Evolutionary conservation across 1,140 invertebrate genomes (phyloP).

Genomic region (Archegozetes longisetosus): DNA sequence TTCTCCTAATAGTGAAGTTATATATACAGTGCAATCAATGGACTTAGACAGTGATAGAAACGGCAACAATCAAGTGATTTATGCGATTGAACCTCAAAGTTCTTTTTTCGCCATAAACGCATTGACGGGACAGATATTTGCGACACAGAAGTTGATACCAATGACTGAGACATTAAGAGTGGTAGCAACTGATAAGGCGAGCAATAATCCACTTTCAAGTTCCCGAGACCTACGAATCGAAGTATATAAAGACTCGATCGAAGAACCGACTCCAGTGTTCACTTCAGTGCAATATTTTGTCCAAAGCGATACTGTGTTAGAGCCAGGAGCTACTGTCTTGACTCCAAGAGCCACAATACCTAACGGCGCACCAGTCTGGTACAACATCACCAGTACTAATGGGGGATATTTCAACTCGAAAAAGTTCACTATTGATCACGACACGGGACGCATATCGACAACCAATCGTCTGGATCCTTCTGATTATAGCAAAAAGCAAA

Average conservation of each 20-base stretch:
- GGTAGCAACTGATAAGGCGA: constrained; percentile 20
- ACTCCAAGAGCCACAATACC: constrained; percentile 21
- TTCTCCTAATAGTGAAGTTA: constrained; percentile 20
- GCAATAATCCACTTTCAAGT: constrained; percentile 19
- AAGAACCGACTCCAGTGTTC: constrained; percentile 23
- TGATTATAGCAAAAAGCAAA: constrained; percentile 15
- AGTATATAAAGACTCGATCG: constrained; percentile 22
- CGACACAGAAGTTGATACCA: constrained; percentile 73
- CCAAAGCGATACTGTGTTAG: constrained; percentile 19
- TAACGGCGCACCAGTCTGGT: constrained; percentile 22
- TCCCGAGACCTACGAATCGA: constrained; percentile 20
- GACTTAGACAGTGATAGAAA: constrained; percentile 71
- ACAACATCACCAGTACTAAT: constrained; percentile 22
- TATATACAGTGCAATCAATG: constrained; percentile 68
- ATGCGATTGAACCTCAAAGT: constrained; percentile 40
- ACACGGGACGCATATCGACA: constrained; percentile 22
- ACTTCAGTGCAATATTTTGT: constrained; percentile 22
- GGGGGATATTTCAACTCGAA: constrained; percentile 11
- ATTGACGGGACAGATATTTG: constrained; percentile 66
- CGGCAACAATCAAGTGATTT: constrained; percentile 55
- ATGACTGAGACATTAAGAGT: constrained; percentile 28
- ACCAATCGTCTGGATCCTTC: constrained; percentile 19
- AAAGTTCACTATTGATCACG: constrained; percentile 23
- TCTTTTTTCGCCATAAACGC: constrained; percentile 65
- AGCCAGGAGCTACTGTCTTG: constrained; percentile 22